Evolutionary conservation across 2,888 invertebrate genomes (phyloP).

Genomic region (Ctena decussata): DNA sequence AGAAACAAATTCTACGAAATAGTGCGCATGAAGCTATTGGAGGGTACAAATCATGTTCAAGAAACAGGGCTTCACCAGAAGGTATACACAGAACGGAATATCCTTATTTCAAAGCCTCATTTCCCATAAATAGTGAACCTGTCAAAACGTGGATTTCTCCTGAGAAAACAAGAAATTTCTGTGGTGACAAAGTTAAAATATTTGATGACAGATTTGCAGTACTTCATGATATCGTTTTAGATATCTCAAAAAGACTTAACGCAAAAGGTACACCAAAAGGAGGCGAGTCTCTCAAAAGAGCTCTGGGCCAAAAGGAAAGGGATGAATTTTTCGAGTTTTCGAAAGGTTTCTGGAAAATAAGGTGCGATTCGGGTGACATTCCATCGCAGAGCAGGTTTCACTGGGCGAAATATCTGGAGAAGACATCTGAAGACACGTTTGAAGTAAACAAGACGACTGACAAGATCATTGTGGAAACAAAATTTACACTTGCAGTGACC

Average conservation of each 20-base stretch:
- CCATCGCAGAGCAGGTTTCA: not conserved
- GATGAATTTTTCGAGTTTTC: constrained; percentile 53
- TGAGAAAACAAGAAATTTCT: not conserved
- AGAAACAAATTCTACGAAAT: not conserved
- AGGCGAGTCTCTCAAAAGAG: constrained; percentile 57
- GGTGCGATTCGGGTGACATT: constrained; percentile 18
- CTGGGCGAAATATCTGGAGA: not conserved
- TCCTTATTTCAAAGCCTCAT: not conserved
- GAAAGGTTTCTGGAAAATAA: constrained; percentile 57
- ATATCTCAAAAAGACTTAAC: constrained; percentile 21
- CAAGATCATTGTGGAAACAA: not conserved
- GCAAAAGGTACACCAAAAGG: constrained; percentile 38
- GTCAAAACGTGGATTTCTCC: not conserved
- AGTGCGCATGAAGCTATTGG: not conserved
- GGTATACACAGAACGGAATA: not conserved
- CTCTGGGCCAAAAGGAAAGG: constrained; percentile 48
- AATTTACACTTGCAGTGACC: constrained; percentile 40
- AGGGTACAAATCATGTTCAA: not conserved
- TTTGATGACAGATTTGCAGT: constrained; percentile 40
- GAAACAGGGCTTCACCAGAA: not conserved
- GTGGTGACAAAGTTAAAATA: constrained; percentile 36
- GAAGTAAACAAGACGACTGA: not conserved
- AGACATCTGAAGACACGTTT: not conserved
- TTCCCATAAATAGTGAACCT: not conserved
- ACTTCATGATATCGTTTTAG: constrained; percentile 34